Percentiles rank a stretch among this genome's conserved stretches.
phyloP scores from a whole-genome alignment of 2,888 invertebrate genomes.

The Mesopsocus fuscifrons region DNA sequence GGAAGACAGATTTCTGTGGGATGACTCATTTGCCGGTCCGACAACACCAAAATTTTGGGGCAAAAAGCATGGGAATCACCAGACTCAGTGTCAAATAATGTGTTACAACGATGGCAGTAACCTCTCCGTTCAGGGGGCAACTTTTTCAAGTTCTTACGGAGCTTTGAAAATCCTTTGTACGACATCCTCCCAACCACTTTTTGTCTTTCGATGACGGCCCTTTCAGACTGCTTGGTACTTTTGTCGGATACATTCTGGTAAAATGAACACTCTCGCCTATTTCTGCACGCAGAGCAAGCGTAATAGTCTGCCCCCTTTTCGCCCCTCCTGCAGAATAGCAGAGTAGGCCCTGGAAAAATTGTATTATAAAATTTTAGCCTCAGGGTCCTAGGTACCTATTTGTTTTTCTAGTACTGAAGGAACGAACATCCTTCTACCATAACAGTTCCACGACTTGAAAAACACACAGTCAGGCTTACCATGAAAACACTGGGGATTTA shows the following conservation, averaged over 20 bases:
- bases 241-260: conserved; percentile 23
- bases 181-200: not conserved
- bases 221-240: conserved; percentile 15
- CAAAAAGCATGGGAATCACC: conserved; percentile 14
- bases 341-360: conserved; percentile 15
- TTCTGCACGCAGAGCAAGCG: conserved; percentile 28
- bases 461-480: no score
- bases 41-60: conserved; percentile 11
- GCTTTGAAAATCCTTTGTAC: not conserved
- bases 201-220: conserved; percentile 13
- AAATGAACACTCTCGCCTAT: conserved; percentile 25
- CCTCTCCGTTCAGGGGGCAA: conserved; percentile 11
- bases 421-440: not conserved
- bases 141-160: conserved; percentile 3
- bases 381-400: no score
- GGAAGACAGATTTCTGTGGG: conserved; percentile 21
- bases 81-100: conserved; percentile 10
- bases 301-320: conserved; percentile 20
- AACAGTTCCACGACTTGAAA: not conserved
- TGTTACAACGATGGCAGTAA: conserved; percentile 15
- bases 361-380: no score
- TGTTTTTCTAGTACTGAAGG: not conserved
- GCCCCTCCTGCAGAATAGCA: conserved; percentile 15
- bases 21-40: conserved; percentile 14
- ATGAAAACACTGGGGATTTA: conserved; percentile 16